Base-by-base conservation (phyloP, 1,140 invertebrate species). In the Trialeurodes vaporariorum region DNA sequence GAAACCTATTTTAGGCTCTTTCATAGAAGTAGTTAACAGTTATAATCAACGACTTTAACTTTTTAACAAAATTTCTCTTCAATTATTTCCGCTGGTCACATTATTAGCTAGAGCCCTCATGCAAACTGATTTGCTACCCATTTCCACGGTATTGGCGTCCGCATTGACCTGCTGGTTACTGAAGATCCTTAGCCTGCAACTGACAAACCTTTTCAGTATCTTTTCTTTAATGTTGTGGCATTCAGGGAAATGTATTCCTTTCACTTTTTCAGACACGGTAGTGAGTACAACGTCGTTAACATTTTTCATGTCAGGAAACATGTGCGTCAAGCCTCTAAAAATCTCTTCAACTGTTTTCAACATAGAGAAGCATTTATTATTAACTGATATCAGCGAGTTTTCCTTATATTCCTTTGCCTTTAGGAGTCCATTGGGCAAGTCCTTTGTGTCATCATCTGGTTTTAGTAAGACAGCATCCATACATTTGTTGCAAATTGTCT, bases 341-440 rank as follows among this genome's bases (percentile, higher is more conserved):
- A 9, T 49, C 17, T 23, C 49, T 65, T 65, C 64, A 34, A 65
- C 25, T 2, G 23, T 23, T 12, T 49, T 25, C 25, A 65, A 65
- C 40, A 23, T 49, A 34, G 34, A 12, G 49, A 65, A 65, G 13
- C 27, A 49, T 23, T 25, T 25, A 25, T 65, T 24, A 22, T 65
- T 65, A 40, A 23, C 40, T 49, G 58, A 34, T 40, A 65, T 49
- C 23, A 65, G 25, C 11, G 27, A 34, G 11, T 12, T 34, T 65
- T 65, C 49, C 49, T 65, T 65, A 25, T 65, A 65, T 0, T 49
- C 23, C 49, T 49, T 65, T 25, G 49, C 21, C 11, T 65, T 49
- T 25, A 49, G 49, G 25, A 65, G 58, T 25, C 49, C 49, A n/a
- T 24, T 2, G 58, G 25, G 58, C 34, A 34, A 58, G 25, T 26